phyloP scores from a whole-genome alignment of 2,113 vertebrate species.

The Poeciliopsis retropinna region DNA sequence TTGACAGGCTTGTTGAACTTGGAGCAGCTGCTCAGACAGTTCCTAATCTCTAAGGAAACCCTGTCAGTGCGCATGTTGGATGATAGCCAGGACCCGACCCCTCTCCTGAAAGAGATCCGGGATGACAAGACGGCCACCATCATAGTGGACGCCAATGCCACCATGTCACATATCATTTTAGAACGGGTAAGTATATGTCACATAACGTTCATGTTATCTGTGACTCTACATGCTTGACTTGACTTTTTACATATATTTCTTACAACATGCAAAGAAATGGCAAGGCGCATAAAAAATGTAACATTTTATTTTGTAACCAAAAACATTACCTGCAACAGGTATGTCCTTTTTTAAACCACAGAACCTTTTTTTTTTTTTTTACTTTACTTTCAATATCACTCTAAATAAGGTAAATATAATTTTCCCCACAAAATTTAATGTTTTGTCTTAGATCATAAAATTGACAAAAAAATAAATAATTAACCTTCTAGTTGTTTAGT shows the following conservation, averaged over 20 bases:
- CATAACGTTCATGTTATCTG: not conserved
- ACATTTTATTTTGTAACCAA: no score
- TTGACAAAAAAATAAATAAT: not conserved
- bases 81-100: constrained; percentile 94
- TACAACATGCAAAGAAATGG: no score
- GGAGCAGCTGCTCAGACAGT: constrained; percentile 95
- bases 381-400: not conserved
- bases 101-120: constrained; percentile 95
- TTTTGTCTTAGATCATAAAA: not conserved
- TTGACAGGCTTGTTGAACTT: constrained; percentile 94
- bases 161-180: constrained; percentile 95
- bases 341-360: no score
- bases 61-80: constrained; percentile 97
- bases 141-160: constrained; percentile 96
- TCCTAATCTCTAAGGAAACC: constrained; percentile 98
- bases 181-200: constrained; percentile 85
- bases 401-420: not conserved
- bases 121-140: constrained; percentile 98
- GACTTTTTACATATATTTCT: no score
- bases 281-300: no score
- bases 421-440: not conserved
- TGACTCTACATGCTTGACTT: not conserved
- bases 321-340: no score
- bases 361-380: not conserved
- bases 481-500: not conserved